phyloP scores from a whole-genome alignment of 2,113 vertebrate genomes.

The Macrotus californicus region DNA sequence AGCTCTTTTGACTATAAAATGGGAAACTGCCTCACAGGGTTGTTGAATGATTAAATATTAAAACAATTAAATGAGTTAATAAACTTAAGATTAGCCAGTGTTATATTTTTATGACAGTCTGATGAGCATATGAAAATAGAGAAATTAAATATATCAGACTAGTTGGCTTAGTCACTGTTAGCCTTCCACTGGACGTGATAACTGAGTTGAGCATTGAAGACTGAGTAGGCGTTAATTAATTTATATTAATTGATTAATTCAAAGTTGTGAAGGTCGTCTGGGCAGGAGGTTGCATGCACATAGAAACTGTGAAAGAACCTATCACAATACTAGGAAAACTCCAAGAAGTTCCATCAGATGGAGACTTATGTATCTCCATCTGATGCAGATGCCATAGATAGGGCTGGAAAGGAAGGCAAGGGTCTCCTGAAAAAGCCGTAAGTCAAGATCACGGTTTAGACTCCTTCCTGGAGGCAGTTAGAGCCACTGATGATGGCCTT shows the following conservation, averaged over 20 bases:
- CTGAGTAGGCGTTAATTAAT: background rate
- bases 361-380: background rate
- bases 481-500: background rate
- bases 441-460: background rate
- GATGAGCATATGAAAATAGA: background rate
- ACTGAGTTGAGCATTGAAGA: background rate
- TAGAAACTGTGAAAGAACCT: background rate
- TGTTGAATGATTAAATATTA: background rate
- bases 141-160: background rate
- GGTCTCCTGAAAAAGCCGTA: background rate
- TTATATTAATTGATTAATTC: background rate
- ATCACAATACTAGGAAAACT: background rate
- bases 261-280: background rate
- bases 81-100: background rate
- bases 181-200: background rate
- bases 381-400: background rate
- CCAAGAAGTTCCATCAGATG: background rate
- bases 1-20: background rate
- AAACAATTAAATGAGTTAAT: background rate
- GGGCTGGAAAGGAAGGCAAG: background rate
- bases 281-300: background rate
- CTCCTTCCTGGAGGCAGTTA: background rate
- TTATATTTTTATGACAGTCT: background rate
- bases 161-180: background rate
- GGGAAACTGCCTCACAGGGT: background rate